phyloP scores from a whole-genome alignment of 2,113 vertebrate species.

The Prunella himalayana region DNA sequence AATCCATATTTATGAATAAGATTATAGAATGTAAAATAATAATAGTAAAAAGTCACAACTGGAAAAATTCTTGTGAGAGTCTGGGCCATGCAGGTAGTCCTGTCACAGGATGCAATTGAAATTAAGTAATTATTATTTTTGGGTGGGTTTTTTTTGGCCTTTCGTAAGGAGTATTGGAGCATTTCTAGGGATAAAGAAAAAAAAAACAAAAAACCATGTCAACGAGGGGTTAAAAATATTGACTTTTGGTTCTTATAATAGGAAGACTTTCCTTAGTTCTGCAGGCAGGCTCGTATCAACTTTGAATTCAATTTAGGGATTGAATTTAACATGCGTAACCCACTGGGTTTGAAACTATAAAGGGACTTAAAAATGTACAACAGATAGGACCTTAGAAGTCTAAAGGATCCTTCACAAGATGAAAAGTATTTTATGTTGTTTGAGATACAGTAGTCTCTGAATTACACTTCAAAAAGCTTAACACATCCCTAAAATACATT shows the following conservation, averaged over 20 bases:
- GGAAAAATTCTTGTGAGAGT: not conserved
- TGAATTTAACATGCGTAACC: constrained; percentile 56
- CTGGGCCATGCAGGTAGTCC: not conserved
- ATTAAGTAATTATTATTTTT: not conserved
- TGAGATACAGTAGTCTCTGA: constrained; percentile 58
- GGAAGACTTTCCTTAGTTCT: constrained; percentile 36
- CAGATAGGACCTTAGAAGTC: constrained; percentile 61
- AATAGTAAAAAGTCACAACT: not conserved
- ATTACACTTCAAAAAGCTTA: constrained; percentile 58
- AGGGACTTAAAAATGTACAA: constrained; percentile 66
- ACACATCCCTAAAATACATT: constrained; percentile 59
- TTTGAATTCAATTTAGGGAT: constrained; percentile 64
- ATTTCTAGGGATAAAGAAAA: not conserved
- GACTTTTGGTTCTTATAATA: constrained; percentile 11
- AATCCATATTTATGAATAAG: not conserved
- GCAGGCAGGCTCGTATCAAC: constrained; percentile 22
- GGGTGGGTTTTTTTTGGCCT: not conserved
- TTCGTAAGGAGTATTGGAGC: not conserved
- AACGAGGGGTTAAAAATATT: constrained; percentile 50
- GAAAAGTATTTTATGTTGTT: constrained; percentile 65
- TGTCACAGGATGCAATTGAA: not conserved
- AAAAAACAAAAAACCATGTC: not conserved
- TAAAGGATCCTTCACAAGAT: constrained; percentile 62
- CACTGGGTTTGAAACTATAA: constrained; percentile 62
- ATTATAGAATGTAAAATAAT: not conserved